These are phyloP conservation scores for Sisyra terminalis DNA, from an alignment of 2,888 invertebrate species.

Conservation along the genomic window DNA sequence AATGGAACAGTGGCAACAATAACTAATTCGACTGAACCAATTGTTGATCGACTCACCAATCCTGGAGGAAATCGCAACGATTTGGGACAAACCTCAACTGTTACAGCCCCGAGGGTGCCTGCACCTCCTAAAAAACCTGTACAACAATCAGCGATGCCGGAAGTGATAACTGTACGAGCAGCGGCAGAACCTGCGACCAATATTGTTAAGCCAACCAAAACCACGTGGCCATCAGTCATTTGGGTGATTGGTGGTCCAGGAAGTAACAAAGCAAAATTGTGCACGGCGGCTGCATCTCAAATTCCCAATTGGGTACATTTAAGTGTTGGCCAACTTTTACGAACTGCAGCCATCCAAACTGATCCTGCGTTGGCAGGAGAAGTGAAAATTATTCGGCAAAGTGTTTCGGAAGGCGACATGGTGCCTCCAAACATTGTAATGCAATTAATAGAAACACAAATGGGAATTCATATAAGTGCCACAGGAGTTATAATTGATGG, in stretches of 20 bases:
- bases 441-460: conserved; percentile 53
- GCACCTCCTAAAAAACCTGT: conserved; percentile 15
- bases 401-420: conserved; percentile 65
- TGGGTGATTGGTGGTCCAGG: conserved; percentile 72
- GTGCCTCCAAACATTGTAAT: conserved; percentile 63
- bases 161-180: conserved; percentile 23
- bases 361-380: conserved; percentile 42
- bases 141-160: conserved; percentile 17
- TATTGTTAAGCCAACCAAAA: conserved; percentile 21
- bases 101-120: conserved; percentile 13
- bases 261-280: conserved; percentile 72
- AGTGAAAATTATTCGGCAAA: conserved; percentile 46
- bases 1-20: conserved; percentile 43
- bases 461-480: conserved; percentile 38
- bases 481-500: conserved; percentile 85
- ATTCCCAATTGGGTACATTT: conserved; percentile 61
- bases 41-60: conserved; percentile 1
- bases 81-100: conserved; percentile 10
- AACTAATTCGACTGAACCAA: conserved; percentile 25
- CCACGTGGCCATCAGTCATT: conserved; percentile 23
- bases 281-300: conserved; percentile 46
- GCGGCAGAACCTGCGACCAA: conserved; percentile 13
- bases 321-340: conserved; percentile 61
- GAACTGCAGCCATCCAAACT: conserved; percentile 46
- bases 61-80: conserved; percentile 12